phyloP scores from a whole-genome alignment of 2,797 vertebrate species.

The Microcaecilia unicolor region DNA sequence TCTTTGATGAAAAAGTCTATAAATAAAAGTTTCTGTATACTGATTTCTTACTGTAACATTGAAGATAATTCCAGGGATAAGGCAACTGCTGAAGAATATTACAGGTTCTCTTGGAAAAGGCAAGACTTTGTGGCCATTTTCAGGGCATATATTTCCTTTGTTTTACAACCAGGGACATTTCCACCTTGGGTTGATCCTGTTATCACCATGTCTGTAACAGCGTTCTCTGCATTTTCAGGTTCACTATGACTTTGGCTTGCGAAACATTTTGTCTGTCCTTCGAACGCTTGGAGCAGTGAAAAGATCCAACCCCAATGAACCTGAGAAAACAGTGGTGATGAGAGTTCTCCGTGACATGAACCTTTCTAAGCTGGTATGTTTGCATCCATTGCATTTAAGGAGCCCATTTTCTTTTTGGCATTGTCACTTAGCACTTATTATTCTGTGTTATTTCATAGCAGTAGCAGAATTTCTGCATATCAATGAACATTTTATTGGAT shows the following conservation, averaged over 20 bases:
- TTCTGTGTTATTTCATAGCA: slow-evolving; percentile 3
- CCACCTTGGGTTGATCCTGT: no score
- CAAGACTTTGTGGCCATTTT: no score
- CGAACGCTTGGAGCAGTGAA: slow-evolving; percentile 72
- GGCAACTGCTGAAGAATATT: no score
- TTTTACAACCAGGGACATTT: no score
- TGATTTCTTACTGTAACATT: no score
- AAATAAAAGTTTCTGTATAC: no score
- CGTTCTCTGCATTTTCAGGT: slow-evolving; percentile 49
- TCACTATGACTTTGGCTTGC: slow-evolving; percentile 76
- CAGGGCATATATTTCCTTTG: background rate
- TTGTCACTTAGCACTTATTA: background rate
- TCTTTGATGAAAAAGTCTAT: no score
- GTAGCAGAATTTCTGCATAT: background rate
- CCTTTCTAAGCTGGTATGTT: slow-evolving; percentile 71
- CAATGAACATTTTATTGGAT: no score
- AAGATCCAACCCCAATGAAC: slow-evolving; percentile 63
- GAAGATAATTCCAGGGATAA: no score
- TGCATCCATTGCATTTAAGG: background rate
- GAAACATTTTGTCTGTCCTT: slow-evolving; percentile 77
- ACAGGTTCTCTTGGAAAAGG: no score
- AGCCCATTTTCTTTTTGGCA: background rate
- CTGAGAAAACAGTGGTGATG: slow-evolving; percentile 73
- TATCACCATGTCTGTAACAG: background rate
- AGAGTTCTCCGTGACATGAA: slow-evolving; percentile 80